Base-by-base conservation (phyloP, 2,797 vertebrate species). In the Chaetodon trifasciatus region DNA sequence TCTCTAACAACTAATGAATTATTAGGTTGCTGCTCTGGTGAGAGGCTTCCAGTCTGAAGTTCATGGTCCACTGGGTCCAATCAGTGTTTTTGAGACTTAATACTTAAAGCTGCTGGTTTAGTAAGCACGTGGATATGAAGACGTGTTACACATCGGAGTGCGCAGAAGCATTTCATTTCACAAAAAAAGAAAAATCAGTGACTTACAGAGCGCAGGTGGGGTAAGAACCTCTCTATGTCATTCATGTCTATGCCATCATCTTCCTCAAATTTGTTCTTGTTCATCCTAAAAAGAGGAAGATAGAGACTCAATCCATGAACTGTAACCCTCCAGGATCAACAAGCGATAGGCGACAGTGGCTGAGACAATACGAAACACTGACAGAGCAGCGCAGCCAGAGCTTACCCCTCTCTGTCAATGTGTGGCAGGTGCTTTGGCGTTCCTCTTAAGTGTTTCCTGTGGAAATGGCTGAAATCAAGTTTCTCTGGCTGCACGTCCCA, bases 401-500 rank as follows among this genome's bases (percentile, higher is more conserved):
- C 89, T 96, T 94, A 99, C 97, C 98, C 97, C 93, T 99, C 98
- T 83, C 97, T 94, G 95, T 98, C 97, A 55, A 99, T 98, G 91
- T 98, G 97, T 7, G 97, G 97, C 88, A 98, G 92, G 80, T 96
- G 97, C 93, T 98, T 99, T 76, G 97, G 96, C 23, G 94, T 91
- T 83, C 96, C 97, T 60, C 96, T 89, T 11, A 93, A 87, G 60
- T 96, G 92, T 91, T 97, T 98, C 84, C 96, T 94, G 90, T 97
- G 97, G 85, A 98, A 98, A 75, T 98, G 98, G 32, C 95, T 97
- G 91, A 99, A 98, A 92, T 99, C 97, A 90, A 99, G 94, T 93
- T 99, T 99, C 91, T 99, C 98, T 5, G 98, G 97, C 90, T 99
- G 97, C 83, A 99, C 94, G 75, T 99, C 97, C 98, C 98, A 99